phyloP scores from a whole-genome alignment of 2,888 invertebrate genomes.

The Dryadula phaetusa region DNA sequence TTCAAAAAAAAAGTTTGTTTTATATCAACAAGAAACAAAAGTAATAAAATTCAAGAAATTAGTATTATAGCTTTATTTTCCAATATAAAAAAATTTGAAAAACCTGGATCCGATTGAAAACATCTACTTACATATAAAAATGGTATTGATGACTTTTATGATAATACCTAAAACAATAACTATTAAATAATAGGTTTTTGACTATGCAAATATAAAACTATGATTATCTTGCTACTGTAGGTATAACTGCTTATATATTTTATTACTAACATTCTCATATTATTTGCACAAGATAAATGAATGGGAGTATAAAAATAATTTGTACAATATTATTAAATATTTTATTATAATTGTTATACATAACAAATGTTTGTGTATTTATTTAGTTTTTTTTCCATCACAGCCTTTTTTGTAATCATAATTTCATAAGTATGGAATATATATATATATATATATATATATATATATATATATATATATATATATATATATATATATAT shows the following conservation, averaged over 20 bases:
- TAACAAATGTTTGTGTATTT: no score
- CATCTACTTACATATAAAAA: not conserved
- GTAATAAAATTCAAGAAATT: not conserved
- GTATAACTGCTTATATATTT: no score
- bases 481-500: not conserved
- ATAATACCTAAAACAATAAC: no score
- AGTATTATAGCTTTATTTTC: conserved; percentile 9
- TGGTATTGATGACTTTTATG: not conserved
- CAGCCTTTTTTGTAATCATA: conserved; percentile 17
- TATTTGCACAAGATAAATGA: no score
- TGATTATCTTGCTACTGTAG: no score
- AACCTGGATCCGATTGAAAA: not conserved
- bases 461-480: not conserved
- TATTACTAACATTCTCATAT: no score
- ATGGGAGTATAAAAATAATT: no score
- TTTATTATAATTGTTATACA: no score
- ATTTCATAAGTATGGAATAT: not conserved
- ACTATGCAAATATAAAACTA: no score
- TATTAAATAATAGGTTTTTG: no score
- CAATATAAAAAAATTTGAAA: not conserved
- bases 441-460: not conserved
- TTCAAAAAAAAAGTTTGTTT: not conserved
- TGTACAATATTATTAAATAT: no score
- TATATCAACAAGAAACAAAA: no score
- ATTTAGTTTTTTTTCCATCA: conserved; percentile 7